These are phyloP conservation scores for Chondrilla cf. caribensis DNA, from an alignment of 37 sponge, comb jelly and placozoan species.

Conservation along the genomic window DNA sequence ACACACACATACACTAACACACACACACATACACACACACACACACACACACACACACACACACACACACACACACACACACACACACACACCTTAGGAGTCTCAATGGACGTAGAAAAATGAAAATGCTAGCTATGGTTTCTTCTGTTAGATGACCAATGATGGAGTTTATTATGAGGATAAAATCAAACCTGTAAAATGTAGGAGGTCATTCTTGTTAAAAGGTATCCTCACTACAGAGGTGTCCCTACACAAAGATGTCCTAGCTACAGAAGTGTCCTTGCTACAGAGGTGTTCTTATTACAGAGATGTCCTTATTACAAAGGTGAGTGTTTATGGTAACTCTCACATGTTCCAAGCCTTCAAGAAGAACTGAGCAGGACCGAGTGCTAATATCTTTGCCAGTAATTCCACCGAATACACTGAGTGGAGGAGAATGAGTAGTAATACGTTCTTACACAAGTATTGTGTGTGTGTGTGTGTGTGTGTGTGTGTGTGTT, in stretches of 20 bases:
- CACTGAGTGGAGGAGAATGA: conserved; percentile 24
- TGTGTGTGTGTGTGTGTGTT: too few relatives aligned
- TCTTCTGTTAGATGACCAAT: conserved; percentile 19
- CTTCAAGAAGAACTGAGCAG: conserved; percentile 55
- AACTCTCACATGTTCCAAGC: conserved; percentile 68
- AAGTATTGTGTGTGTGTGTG: neutral
- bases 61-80: neutral
- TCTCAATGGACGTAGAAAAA: conserved; percentile 30
- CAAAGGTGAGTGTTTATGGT: too few relatives aligned
- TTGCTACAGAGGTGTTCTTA: too few relatives aligned
- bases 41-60: conserved; percentile 16
- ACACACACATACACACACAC: conserved; percentile 42
- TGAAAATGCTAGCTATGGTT: neutral
- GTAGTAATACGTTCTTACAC: neutral
- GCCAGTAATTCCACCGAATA: conserved; percentile 60
- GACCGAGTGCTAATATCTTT: conserved; percentile 65
- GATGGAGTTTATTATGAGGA: conserved; percentile 22
- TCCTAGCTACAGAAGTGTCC: too few relatives aligned
- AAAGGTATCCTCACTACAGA: too few relatives aligned
- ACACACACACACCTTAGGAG: conserved; percentile 22
- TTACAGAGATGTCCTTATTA: neutral
- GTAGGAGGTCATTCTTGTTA: neutral
- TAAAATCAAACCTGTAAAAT: conserved; percentile 34
- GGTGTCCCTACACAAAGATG: too few relatives aligned
- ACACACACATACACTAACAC: conserved; percentile 42